A percentile compares a stretch with the other conserved stretches of the same genome.
Evolutionary conservation across 2,888 invertebrate genomes (phyloP).

Genomic region (Arctia plantaginis): DNA sequence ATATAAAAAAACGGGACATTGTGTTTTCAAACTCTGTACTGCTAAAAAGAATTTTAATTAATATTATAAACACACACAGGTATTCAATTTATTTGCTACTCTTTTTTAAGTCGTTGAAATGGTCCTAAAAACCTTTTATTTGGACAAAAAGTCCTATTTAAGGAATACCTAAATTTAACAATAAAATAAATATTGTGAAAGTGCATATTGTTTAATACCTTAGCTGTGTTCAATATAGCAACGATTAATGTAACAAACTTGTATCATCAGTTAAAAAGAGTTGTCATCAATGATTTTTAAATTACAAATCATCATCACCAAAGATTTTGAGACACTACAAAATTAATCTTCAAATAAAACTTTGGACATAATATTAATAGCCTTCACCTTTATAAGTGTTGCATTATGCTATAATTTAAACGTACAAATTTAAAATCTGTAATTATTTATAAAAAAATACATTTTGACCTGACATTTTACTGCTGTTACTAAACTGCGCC

Average conservation of each 20-base stretch:
- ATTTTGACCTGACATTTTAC: slow-evolving; percentile 68
- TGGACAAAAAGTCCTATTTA: no score
- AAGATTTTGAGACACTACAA: background rate
- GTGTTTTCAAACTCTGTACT: no score
- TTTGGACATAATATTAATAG: slow-evolving; percentile 8
- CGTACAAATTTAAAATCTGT: slow-evolving; percentile 43
- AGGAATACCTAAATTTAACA: background rate
- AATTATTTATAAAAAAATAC: slow-evolving; percentile 53
- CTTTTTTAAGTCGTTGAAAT: no score
- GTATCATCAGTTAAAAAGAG: background rate
- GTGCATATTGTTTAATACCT: background rate
- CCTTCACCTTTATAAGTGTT: slow-evolving; percentile 9
- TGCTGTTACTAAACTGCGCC: slow-evolving; percentile 70
- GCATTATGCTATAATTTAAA: slow-evolving; percentile 21
- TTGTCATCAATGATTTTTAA: background rate
- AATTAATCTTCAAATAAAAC: background rate
- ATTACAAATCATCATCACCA: background rate
- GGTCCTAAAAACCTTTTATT: no score
- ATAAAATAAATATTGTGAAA: background rate
- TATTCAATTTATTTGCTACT: no score
- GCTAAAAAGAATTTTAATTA: no score
- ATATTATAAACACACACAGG: no score
- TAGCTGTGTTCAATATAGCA: no score
- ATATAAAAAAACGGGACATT: no score
- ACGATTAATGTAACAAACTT: background rate